Base-by-base conservation (phyloP, 2,797 vertebrate genomes). In the Cirrhinus molitorella region DNA sequence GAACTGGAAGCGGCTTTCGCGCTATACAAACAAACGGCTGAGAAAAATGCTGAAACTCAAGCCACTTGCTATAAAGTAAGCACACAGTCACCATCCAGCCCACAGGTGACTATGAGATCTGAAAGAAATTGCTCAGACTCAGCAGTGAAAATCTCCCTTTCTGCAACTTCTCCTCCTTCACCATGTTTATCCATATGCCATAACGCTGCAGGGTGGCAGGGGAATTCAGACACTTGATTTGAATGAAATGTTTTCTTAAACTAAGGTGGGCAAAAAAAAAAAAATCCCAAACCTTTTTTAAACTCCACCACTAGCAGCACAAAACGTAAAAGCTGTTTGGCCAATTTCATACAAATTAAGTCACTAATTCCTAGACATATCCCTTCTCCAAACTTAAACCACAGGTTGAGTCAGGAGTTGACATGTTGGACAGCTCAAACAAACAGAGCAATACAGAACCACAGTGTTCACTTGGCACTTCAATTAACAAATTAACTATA, bases 41-140 rank as follows among this genome's bases (percentile, higher is more conserved):
- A 83, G 66, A 5, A 92, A 94, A 94, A 87, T 93, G 95, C 94
- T 95, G 94, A 94, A 94, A 86, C 90, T 91, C 91, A 89, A 79
- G 49, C 81, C 88, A 85, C 89, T 92, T 86, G 53, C 83, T 88
- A 91, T 93, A 89, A 93, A 89, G 90, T 92, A 92, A 93, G 91
- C 91, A 92, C 87, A 90, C 86, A 84, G 89, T 83, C 81, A 91
- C 89, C 89, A 84, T 72, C 65, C 86, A 87, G 83, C 76, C 45
- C 89, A 90, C 90, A 91, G 89, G 90, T 91, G 91, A 92, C 88
- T 80, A 85, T 65, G 76, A 87, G 75, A 51, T 65, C 59, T 82
- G 53, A 47, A 37, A 43, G 5, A 68, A 73, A 23, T 10, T 59
- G 45, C 66, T 49, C 40, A 45, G 31, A 71, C 67, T 61, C 43